These are phyloP conservation scores for Penaeus vannamei DNA, from an alignment of 1,140 invertebrate genomes.

Conservation along the genomic window DNA sequence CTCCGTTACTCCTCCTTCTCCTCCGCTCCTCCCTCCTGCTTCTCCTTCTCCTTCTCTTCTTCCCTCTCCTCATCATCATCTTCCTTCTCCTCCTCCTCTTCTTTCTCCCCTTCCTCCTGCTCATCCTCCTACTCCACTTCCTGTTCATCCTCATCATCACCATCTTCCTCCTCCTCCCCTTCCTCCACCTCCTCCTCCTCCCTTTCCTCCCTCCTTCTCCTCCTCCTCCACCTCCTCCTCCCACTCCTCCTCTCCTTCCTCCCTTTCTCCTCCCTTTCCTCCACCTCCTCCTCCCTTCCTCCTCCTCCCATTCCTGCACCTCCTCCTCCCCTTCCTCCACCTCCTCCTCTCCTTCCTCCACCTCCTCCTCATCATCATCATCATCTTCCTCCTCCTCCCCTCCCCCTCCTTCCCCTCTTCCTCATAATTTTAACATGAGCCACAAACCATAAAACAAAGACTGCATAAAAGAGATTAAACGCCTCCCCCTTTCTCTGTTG, in stretches of 20 bases:
- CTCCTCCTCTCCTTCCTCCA: neutral
- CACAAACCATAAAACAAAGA: no score
- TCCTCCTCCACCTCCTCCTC: neutral
- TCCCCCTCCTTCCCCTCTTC: no score
- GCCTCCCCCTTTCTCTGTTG: no score
- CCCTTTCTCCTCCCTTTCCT: neutral
- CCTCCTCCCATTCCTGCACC: neutral
- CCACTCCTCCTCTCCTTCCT: neutral
- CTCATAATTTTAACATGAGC: no score
- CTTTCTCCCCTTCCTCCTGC: neutral
- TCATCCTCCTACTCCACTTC: neutral
- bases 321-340: neutral
- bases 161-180: neutral
- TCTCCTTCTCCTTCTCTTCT: neutral
- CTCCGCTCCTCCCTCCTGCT: neutral
- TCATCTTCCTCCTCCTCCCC: no score
- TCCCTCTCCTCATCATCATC: neutral
- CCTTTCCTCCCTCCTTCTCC: no score
- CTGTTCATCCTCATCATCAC: neutral
- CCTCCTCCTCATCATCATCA: no score
- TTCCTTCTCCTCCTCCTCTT: neutral
- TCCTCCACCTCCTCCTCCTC: neutral
- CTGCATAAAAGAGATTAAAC: no score
- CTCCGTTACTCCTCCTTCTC: neutral
- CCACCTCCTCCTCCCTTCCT: neutral